Percentiles rank a stretch among this genome's conserved stretches.
phyloP scores from a whole-genome alignment of 2,888 invertebrate species.

The Tigriopus californicus region DNA sequence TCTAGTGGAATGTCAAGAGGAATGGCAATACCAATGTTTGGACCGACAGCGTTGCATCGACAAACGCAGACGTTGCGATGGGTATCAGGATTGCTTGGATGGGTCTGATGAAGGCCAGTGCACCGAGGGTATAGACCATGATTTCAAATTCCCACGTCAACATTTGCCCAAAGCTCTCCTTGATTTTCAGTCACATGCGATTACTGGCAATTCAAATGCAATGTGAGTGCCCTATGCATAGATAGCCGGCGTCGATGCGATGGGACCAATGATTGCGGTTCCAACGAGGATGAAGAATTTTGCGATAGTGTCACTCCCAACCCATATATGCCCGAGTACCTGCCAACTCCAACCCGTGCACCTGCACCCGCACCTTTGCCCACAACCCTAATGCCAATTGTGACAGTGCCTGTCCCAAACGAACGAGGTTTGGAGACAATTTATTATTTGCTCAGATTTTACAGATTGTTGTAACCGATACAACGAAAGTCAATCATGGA shows the following conservation, averaged over 20 bases:
- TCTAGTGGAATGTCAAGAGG: not conserved
- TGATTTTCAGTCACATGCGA: not conserved
- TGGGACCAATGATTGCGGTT: not conserved
- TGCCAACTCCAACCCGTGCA: not conserved
- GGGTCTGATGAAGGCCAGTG: conserved; percentile 3
- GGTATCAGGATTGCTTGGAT: not conserved
- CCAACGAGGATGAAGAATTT: not conserved
- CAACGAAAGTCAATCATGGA: no score
- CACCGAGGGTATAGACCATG: not conserved
- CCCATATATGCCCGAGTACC: not conserved
- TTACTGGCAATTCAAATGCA: conserved; percentile 5
- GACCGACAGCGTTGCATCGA: conserved; percentile 7
- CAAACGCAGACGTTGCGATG: not conserved
- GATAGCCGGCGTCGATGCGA: not conserved
- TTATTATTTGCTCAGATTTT: not conserved
- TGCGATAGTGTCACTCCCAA: not conserved
- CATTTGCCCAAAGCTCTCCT: no score
- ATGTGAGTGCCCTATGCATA: not conserved
- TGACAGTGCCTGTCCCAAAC: no score
- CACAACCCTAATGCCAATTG: not conserved
- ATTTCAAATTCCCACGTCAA: no score
- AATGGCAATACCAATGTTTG: conserved; percentile 1
- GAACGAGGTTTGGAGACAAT: not conserved
- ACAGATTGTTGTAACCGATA: no score
- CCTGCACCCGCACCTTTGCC: no score